Evolutionary conservation across 2,113 vertebrate species (phyloP).

Genomic region (Lasiurus cinereus): DNA sequence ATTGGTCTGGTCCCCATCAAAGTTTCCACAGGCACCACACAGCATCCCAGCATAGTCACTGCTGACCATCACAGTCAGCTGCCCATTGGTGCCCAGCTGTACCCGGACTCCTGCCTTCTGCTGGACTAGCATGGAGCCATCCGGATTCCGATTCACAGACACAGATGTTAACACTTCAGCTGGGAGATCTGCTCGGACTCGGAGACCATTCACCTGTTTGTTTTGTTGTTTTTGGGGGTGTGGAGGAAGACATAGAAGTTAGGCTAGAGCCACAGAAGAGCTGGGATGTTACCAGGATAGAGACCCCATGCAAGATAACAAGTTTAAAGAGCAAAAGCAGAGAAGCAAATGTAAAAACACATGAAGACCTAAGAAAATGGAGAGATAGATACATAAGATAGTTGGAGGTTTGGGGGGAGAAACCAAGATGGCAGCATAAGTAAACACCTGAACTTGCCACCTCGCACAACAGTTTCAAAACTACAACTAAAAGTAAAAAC

Average conservation of each 20-base stretch:
- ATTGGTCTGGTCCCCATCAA: constrained; percentile 80
- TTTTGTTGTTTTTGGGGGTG: background rate
- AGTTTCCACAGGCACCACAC: constrained; percentile 87
- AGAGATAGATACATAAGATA: background rate
- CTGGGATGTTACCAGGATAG: background rate
- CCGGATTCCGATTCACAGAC: constrained; percentile 70
- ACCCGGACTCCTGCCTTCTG: constrained; percentile 82
- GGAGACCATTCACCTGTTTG: constrained; percentile 88
- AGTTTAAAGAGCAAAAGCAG: background rate
- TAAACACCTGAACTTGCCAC: too few species aligned
- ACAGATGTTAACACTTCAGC: constrained; percentile 75
- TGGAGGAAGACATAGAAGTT: background rate
- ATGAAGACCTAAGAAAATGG: background rate
- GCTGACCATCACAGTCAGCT: constrained; percentile 74
- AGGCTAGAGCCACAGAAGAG: background rate
- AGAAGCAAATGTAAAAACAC: background rate
- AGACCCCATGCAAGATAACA: background rate
- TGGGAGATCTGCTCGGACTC: constrained; percentile 80
- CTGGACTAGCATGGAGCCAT: constrained; percentile 78
- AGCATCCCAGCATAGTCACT: constrained; percentile 20
- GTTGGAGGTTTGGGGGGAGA: background rate
- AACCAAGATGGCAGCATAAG: too few species aligned
- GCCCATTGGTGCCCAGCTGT: constrained; percentile 77
- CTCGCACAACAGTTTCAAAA: too few species aligned
- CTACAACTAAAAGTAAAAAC: too few species aligned